Percentiles rank a stretch among this genome's conserved stretches.
These are phyloP conservation scores for Hypsibius dujardini DNA, from an alignment of 1,140 invertebrate genomes.

Conservation along the genomic window DNA sequence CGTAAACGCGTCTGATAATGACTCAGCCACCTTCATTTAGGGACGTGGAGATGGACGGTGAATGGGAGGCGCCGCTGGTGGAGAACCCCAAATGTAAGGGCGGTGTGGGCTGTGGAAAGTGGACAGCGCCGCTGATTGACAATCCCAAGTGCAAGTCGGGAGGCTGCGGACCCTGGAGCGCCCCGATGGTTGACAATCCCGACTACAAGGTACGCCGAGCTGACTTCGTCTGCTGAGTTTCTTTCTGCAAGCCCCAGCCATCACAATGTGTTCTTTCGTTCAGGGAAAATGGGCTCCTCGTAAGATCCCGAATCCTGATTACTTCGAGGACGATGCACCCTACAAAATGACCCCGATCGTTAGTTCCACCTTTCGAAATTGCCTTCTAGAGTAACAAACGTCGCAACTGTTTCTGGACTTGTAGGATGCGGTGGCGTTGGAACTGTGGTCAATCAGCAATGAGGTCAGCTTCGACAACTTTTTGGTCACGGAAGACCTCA, in stretches of 20 bases:
- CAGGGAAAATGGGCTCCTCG: constrained; percentile 72
- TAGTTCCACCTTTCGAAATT: constrained; percentile 36
- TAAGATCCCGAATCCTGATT: constrained; percentile 72
- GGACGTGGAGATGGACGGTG: constrained; percentile 93
- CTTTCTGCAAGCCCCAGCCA: too few species aligned
- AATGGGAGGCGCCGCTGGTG: constrained; percentile 80
- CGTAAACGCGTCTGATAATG: too few species aligned
- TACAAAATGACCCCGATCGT: constrained; percentile 82
- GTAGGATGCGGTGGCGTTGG: constrained; percentile 75
- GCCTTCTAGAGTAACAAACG: neutral
- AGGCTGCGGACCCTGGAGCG: constrained; percentile 46
- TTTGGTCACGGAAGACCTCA: constrained; percentile 69
- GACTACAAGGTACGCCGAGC: constrained; percentile 52
- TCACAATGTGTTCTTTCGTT: too few species aligned
- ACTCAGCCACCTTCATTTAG: too few species aligned
- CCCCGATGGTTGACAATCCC: constrained; percentile 76
- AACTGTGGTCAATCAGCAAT: constrained; percentile 94
- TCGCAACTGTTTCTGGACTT: constrained; percentile 29
- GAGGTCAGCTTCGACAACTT: constrained; percentile 88
- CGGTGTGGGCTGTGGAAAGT: constrained; percentile 77
- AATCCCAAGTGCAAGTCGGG: constrained; percentile 82
- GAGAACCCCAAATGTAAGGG: constrained; percentile 70
- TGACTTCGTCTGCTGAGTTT: too few species aligned
- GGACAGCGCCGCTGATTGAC: constrained; percentile 62
- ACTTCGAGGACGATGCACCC: constrained; percentile 73